Percentiles rank a stretch among this genome's conserved stretches.
Evolutionary conservation across 2,888 invertebrate species (phyloP).

Genomic region (Holacanthella duospinosa): DNA sequence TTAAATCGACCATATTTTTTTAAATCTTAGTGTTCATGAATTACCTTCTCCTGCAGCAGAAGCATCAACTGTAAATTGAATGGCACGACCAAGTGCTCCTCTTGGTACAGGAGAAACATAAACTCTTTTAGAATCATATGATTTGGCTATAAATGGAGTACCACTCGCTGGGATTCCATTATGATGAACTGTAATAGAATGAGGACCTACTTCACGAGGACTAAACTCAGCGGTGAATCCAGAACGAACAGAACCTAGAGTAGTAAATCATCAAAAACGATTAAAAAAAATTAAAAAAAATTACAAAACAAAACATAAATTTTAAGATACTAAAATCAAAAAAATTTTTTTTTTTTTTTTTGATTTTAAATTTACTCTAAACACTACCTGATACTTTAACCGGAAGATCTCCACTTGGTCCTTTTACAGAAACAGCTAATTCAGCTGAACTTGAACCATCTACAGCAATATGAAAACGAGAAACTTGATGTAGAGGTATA

Average conservation of each 20-base stretch:
- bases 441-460: constrained; percentile 62
- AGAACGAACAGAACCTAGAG: constrained; percentile 59
- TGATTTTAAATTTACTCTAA: background rate
- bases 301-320: background rate
- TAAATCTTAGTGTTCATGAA: constrained; percentile 3
- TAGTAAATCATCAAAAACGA: no score
- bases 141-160: constrained; percentile 80
- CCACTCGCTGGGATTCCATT: constrained; percentile 72
- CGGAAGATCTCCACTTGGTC: constrained; percentile 53
- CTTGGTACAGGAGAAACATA: constrained; percentile 69
- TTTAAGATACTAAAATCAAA: background rate
- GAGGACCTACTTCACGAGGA: constrained; percentile 84
- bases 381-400: constrained; percentile 62
- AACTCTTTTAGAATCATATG: constrained; percentile 82
- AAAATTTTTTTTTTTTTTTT: background rate
- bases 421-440: constrained; percentile 73
- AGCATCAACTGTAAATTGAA: constrained; percentile 61
- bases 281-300: no score
- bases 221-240: constrained; percentile 86
- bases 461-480: constrained; percentile 67
- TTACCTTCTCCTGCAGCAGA: constrained; percentile 34
- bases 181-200: constrained; percentile 80
- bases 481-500: constrained; percentile 70
- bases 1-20: background rate
- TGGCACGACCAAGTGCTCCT: constrained; percentile 74